Percentiles rank a stretch among this genome's conserved stretches.
Conservation (phyloP, 2,888 invertebrate genomes). For the Bhutanitis thaidina region DNA sequence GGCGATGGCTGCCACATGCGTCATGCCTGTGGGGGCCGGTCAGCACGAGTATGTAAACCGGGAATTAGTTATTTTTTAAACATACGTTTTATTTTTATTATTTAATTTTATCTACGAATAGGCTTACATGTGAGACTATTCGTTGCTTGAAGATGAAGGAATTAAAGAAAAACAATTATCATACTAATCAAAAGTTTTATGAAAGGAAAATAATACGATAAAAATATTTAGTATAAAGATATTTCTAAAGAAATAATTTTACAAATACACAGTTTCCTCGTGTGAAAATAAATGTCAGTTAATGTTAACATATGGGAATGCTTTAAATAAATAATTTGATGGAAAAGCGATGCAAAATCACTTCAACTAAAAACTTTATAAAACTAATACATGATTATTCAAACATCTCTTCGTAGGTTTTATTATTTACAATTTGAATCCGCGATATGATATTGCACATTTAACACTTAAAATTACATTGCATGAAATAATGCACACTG, state of each 20-base stretch:
- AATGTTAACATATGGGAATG: slow-evolving; percentile 64
- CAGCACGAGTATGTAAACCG: no score
- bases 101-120: no score
- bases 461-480: slow-evolving; percentile 72
- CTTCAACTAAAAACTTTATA: slow-evolving; percentile 38
- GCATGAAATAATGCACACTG: slow-evolving; percentile 39
- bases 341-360: slow-evolving; percentile 47
- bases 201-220: slow-evolving; percentile 75
- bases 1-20: no score
- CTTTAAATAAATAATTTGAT: slow-evolving; percentile 67
- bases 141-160: no score
- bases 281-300: slow-evolving; percentile 45
- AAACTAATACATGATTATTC: slow-evolving; percentile 44
- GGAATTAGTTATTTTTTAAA: no score
- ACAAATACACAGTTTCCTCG: slow-evolving; percentile 43
- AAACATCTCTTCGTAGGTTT: slow-evolving; percentile 32
- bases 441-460: slow-evolving; percentile 67
- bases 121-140: no score
- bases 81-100: no score
- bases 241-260: slow-evolving; percentile 68
- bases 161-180: slow-evolving; percentile 29
- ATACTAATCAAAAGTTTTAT: slow-evolving; percentile 61
- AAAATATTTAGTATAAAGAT: slow-evolving; percentile 72
- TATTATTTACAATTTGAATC: slow-evolving; percentile 60
- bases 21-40: no score